Evolutionary conservation across 1,140 invertebrate genomes (phyloP).

Genomic region (Lucilia cuprina): DNA sequence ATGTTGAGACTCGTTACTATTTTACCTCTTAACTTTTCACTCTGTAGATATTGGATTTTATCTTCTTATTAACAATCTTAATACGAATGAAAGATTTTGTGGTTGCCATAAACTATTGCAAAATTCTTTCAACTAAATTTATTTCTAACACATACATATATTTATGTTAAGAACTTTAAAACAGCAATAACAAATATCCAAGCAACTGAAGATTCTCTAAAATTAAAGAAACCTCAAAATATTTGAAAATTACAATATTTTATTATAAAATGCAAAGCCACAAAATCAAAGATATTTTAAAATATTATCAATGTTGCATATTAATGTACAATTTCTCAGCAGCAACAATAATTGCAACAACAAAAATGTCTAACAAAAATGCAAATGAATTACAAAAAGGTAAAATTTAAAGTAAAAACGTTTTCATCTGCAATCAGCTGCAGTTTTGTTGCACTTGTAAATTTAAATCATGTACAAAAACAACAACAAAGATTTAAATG

Average conservation of each 20-base stretch:
- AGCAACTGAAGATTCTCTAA: neutral
- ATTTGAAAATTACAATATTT: neutral
- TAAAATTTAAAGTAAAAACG: neutral
- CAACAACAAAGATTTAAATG: neutral
- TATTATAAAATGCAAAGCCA: conserved; percentile 16
- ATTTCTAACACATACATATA: neutral
- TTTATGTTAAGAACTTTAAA: neutral
- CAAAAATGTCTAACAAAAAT: neutral
- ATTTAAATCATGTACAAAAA: neutral
- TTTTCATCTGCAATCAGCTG: neutral
- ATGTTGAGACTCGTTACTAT: too few species aligned
- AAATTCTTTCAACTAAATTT: neutral
- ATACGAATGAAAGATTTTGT: conserved; percentile 1
- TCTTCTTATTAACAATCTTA: neutral
- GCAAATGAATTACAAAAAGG: conserved; percentile 2
- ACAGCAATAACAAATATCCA: neutral
- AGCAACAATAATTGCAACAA: neutral
- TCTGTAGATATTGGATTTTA: neutral
- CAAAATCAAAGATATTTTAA: conserved; percentile 32
- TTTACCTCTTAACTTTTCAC: neutral
- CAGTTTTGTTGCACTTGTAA: neutral
- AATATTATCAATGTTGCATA: conserved; percentile 17
- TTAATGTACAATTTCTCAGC: neutral
- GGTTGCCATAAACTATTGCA: neutral
- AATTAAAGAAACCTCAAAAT: conserved; percentile 7